Conservation (phyloP, 2,797 vertebrate genomes). For the Sebastes diaconus region DNA sequence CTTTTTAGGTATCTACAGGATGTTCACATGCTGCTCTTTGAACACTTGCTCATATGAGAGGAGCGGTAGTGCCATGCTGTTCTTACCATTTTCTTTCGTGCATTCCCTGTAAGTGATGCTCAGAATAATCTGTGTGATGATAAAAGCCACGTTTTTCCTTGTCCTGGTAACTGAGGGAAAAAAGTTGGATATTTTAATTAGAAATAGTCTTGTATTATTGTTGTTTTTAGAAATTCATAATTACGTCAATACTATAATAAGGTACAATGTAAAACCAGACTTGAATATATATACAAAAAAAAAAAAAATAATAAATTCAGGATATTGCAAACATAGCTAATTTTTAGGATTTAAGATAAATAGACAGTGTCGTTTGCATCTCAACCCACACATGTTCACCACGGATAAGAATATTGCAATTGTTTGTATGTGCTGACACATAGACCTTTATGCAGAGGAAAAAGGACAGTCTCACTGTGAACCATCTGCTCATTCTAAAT, state of each 20-base stretch:
- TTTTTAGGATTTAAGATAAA: neutral
- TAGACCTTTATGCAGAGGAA: constrained; percentile 33
- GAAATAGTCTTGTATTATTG: neutral
- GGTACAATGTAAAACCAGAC: neutral
- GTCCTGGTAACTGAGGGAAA: neutral
- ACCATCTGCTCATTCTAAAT: constrained; percentile 59
- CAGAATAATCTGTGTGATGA: neutral
- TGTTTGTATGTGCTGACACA: constrained; percentile 14
- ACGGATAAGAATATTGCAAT: neutral
- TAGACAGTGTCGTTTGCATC: neutral
- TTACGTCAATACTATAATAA: neutral
- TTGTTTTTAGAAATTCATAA: neutral
- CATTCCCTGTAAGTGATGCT: neutral
- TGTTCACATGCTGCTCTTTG: neutral
- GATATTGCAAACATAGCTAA: neutral
- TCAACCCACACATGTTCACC: neutral
- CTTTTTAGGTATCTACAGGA: neutral
- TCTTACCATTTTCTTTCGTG: neutral
- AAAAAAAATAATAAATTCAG: neutral
- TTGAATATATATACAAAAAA: neutral
- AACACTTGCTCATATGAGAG: neutral
- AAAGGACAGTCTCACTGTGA: constrained; percentile 53
- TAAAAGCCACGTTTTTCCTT: neutral
- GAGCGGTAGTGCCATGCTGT: neutral
- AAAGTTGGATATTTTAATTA: neutral